These are phyloP conservation scores for Agrilus mali DNA, from an alignment of 2,888 invertebrate species.

Conservation along the genomic window DNA sequence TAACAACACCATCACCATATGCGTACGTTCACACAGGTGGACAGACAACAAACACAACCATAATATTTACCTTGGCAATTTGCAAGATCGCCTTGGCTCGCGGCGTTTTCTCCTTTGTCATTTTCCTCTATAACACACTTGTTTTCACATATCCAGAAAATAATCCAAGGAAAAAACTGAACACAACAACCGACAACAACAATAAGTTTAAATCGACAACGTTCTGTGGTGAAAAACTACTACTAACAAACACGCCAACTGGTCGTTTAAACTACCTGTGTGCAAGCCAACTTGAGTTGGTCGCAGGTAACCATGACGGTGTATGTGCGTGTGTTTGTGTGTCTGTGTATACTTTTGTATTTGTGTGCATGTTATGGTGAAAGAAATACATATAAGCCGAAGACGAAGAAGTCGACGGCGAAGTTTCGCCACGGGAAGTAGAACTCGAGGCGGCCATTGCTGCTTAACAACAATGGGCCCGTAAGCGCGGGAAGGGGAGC, in stretches of 20 bases:
- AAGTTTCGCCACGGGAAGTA: conserved; percentile 28
- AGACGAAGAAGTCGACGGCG: conserved; percentile 17
- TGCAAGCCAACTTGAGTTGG: conserved; percentile 21
- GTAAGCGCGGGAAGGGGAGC: conserved; percentile 14
- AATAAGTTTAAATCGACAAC: conserved; percentile 8
- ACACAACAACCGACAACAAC: conserved; percentile 23
- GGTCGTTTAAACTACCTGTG: conserved; percentile 15
- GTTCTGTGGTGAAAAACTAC: too few species aligned
- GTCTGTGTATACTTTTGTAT: too few species aligned
- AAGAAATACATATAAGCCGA: too few species aligned
- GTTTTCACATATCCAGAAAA: conserved; percentile 27
- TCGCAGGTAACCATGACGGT: too few species aligned
- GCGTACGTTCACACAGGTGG: conserved; percentile 22
- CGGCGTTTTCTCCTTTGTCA: conserved; percentile 47
- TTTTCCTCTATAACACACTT: conserved; percentile 32
- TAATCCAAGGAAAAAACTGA: conserved; percentile 17
- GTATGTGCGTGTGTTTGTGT: too few species aligned
- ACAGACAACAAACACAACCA: conserved; percentile 1
- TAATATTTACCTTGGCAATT: conserved; percentile 55
- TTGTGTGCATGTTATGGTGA: too few species aligned
- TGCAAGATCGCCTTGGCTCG: conserved; percentile 55
- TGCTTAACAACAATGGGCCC: conserved; percentile 12
- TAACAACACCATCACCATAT: conserved; percentile 7
- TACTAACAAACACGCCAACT: conserved; percentile 8
- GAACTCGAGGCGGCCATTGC: conserved; percentile 20